phyloP scores from a whole-genome alignment of 1,140 invertebrate species.

The Danaus plexippus region DNA sequence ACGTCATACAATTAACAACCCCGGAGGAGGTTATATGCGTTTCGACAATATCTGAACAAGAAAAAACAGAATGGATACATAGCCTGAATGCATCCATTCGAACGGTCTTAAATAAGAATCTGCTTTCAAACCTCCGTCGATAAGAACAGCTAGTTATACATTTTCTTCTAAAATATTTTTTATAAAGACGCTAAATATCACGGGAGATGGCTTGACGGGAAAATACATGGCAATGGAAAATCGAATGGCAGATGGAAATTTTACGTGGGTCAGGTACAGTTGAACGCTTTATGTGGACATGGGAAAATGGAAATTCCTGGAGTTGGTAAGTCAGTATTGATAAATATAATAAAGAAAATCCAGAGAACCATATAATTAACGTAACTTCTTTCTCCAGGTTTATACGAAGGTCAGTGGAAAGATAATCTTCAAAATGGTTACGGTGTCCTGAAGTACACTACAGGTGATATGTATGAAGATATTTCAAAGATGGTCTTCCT shows the following conservation, averaged over 20 bases:
- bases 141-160: conserved; percentile 79
- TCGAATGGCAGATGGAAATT: conserved; percentile 86
- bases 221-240: conserved; percentile 84
- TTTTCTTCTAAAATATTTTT: conserved; percentile 79
- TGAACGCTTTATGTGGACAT: conserved; percentile 82
- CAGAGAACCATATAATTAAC: not conserved
- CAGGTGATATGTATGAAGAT: conserved; percentile 84
- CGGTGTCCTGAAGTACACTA: conserved; percentile 80
- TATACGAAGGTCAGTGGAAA: conserved; percentile 89
- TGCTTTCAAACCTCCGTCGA: conserved; percentile 76
- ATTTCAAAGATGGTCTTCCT: conserved; percentile 86
- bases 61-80: conserved; percentile 86
- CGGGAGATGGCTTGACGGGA: conserved; percentile 84
- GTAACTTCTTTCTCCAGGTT: conserved; percentile 46
- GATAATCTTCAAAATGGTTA: conserved; percentile 87
- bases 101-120: conserved; percentile 68
- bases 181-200: conserved; percentile 85
- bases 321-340: conserved; percentile 53
- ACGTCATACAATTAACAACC: conserved; percentile 78
- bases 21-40: conserved; percentile 85
- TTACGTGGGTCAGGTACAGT: conserved; percentile 84
- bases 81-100: conserved; percentile 78
- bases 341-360: not conserved
- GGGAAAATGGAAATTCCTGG: conserved; percentile 79
- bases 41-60: conserved; percentile 75